Evolutionary conservation across 2,113 vertebrate species (phyloP).

Genomic region (Lepus timidus): DNA sequence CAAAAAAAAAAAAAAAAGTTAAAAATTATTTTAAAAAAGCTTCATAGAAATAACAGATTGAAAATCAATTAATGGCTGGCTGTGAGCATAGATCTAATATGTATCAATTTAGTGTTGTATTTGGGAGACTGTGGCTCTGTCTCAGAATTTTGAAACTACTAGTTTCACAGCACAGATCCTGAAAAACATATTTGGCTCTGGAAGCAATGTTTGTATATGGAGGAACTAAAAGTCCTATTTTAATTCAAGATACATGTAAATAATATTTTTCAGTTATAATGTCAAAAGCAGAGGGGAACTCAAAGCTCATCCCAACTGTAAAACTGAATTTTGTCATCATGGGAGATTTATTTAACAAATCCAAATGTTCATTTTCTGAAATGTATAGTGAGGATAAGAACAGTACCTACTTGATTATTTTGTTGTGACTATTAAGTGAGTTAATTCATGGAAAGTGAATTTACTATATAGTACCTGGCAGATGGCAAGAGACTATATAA

Average conservation of each 20-base stretch:
- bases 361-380: neutral
- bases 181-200: neutral
- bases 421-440: neutral
- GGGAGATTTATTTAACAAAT: slow-evolving; percentile 13
- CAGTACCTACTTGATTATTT: neutral
- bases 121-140: neutral
- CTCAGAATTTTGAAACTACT: neutral
- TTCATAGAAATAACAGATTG: neutral
- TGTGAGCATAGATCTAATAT: neutral
- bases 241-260: slow-evolving; percentile 46
- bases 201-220: neutral
- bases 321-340: slow-evolving; percentile 12
- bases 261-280: neutral
- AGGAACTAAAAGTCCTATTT: neutral
- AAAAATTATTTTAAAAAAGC: too few relatives aligned
- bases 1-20: too few relatives aligned
- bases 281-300: neutral
- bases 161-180: neutral
- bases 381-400: neutral
- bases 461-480: neutral
- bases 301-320: neutral
- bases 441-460: neutral
- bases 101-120: neutral
- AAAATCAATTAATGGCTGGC: neutral
- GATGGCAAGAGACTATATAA: neutral